A percentile compares a stretch with the other conserved stretches of the same genome.
phyloP scores from a whole-genome alignment of 2,113 vertebrate genomes.

The Symphodus melops region DNA sequence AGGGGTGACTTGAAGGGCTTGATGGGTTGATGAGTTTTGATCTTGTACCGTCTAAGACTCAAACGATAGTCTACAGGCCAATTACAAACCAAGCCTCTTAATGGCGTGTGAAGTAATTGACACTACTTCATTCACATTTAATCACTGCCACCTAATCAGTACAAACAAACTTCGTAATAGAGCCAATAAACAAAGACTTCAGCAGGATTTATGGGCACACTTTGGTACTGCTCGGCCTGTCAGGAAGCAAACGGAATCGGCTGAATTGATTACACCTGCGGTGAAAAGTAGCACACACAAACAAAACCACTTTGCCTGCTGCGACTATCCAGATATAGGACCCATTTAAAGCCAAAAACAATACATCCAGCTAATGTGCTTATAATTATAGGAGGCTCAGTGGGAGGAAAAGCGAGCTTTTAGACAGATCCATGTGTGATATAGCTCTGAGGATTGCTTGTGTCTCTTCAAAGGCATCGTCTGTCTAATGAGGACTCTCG shows the following conservation, averaged over 20 bases:
- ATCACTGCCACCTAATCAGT: slow-evolving; percentile 2
- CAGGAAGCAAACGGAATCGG: slow-evolving; percentile 22
- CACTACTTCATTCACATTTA: slow-evolving; percentile 21
- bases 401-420: slow-evolving; percentile 39
- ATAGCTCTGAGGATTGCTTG: slow-evolving; percentile 51
- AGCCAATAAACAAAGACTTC: slow-evolving; percentile 45
- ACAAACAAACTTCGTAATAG: slow-evolving; percentile 23
- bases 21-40: too few relatives aligned
- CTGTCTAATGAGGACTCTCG: slow-evolving; percentile 59
- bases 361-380: slow-evolving; percentile 46
- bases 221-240: slow-evolving; percentile 8
- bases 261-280: slow-evolving; percentile 40
- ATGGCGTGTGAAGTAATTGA: slow-evolving; percentile 14
- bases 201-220: slow-evolving; percentile 37
- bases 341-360: slow-evolving; percentile 50
- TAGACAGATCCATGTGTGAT: slow-evolving; percentile 59
- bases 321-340: slow-evolving; percentile 8
- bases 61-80: neutral
- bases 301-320: slow-evolving; percentile 23
- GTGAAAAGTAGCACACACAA: slow-evolving; percentile 1
- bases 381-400: slow-evolving; percentile 47
- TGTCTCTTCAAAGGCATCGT: slow-evolving; percentile 65
- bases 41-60: too few relatives aligned
- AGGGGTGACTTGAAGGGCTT: too few relatives aligned
- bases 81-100: slow-evolving; percentile 7